phyloP scores from a whole-genome alignment of 2,113 vertebrate species.

The Ginglymostoma cirratum region DNA sequence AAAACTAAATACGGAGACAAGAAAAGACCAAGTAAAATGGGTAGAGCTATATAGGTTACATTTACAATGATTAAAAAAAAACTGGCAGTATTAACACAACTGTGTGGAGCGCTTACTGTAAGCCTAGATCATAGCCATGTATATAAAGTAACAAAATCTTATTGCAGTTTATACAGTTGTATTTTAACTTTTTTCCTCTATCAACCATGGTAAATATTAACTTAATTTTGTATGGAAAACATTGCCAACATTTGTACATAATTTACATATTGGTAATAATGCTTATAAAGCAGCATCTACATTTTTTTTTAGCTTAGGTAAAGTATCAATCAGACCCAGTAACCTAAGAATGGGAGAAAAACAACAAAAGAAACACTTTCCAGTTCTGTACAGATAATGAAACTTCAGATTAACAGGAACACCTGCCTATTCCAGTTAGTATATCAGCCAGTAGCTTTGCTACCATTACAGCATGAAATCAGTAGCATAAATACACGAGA shows the following conservation, averaged over 20 bases:
- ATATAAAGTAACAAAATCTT: conserved; percentile 36
- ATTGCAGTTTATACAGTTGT: conserved; percentile 32
- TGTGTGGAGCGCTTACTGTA: not conserved
- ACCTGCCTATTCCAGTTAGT: conserved; percentile 33
- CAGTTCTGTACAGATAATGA: conserved; percentile 35
- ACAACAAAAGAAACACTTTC: conserved; percentile 20
- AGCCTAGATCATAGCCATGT: conserved; percentile 1
- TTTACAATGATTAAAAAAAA: conserved; percentile 29
- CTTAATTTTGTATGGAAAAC: conserved; percentile 34
- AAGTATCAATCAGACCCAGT: conserved; percentile 28
- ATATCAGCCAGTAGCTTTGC: conserved; percentile 24
- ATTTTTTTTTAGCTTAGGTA: conserved; percentile 33
- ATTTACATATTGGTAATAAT: conserved; percentile 35
- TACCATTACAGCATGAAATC: conserved; percentile 25
- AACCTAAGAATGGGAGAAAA: conserved; percentile 35
- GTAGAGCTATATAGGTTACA: conserved; percentile 19
- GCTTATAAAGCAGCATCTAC: conserved; percentile 35
- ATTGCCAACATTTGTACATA: conserved; percentile 34
- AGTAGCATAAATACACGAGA: conserved; percentile 34
- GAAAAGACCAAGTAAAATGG: not conserved
- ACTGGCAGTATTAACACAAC: conserved; percentile 25
- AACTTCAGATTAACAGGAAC: conserved; percentile 20
- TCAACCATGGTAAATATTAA: conserved; percentile 29
- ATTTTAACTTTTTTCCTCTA: conserved; percentile 27
- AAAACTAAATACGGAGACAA: conserved; percentile 30